A percentile compares a stretch with the other conserved stretches of the same genome.
Conservation (phyloP, 2,113 vertebrate species). For the Oriolus oriolus region DNA sequence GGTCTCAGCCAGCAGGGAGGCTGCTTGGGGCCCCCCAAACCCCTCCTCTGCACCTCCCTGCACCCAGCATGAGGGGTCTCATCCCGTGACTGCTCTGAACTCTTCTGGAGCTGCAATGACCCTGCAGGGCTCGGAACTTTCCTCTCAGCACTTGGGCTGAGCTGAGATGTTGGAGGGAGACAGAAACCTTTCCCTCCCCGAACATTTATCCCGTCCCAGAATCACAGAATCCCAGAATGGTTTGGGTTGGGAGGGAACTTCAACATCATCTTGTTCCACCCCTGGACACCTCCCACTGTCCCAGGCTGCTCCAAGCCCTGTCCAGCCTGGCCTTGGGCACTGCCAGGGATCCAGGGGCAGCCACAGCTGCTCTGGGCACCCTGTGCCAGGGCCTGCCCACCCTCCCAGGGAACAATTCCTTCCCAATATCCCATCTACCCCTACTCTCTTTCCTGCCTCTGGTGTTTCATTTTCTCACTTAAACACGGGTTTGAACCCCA, state of each 20-base stretch:
- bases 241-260: not conserved
- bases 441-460: not conserved
- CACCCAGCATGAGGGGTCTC: not conserved
- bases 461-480: not conserved
- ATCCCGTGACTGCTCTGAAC: not conserved
- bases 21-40: not conserved
- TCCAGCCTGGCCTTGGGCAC: not conserved
- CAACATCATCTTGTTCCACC: accelerated
- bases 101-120: not conserved
- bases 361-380: not conserved
- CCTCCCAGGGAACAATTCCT: not conserved
- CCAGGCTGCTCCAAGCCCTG: accelerated
- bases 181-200: not conserved
- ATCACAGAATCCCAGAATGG: not conserved
- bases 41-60: not conserved
- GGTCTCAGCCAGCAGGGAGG: accelerated
- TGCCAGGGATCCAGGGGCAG: not conserved
- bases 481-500: not conserved
- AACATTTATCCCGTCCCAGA: not conserved
- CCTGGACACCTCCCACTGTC: not conserved
- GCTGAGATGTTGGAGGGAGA: not conserved
- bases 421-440: not conserved
- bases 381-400: not conserved
- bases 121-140: not conserved
- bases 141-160: not conserved